Evolutionary conservation across 2,113 vertebrate species (phyloP).

Genomic region (Channa maculata): DNA sequence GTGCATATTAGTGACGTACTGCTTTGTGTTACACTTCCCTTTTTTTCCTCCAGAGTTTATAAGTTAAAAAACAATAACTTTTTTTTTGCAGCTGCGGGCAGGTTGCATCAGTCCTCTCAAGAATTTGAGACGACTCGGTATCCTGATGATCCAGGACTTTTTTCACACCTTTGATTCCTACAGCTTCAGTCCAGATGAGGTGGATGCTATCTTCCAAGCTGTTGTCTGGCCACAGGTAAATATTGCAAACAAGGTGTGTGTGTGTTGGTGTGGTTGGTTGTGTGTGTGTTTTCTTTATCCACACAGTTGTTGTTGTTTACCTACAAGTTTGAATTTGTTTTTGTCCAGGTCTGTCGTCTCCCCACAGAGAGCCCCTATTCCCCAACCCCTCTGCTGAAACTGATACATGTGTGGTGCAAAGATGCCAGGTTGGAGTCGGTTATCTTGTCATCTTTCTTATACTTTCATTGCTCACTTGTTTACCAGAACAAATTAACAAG

Average conservation of each 20-base stretch:
- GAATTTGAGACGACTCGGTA: constrained; percentile 91
- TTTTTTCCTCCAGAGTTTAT: too few species aligned
- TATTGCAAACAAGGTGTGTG: background rate
- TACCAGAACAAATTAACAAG: too few species aligned
- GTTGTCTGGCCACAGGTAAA: constrained; percentile 94
- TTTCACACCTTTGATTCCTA: constrained; percentile 91
- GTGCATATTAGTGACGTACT: too few species aligned
- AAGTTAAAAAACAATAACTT: too few species aligned
- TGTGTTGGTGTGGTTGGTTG: background rate
- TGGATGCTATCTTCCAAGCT: constrained; percentile 91
- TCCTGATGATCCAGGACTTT: constrained; percentile 90
- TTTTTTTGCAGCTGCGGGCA: constrained; percentile 84
- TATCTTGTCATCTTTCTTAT: background rate
- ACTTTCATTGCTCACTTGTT: background rate
- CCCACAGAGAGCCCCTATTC: constrained; percentile 92
- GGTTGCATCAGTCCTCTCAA: constrained; percentile 92
- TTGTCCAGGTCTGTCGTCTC: constrained; percentile 87
- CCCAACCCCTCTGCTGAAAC: constrained; percentile 92
- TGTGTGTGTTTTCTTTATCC: background rate
- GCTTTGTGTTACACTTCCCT: too few species aligned
- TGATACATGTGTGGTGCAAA: constrained; percentile 94
- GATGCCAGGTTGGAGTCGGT: constrained; percentile 85
- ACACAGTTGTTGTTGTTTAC: background rate
- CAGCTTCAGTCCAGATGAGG: constrained; percentile 88
- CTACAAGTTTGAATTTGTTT: background rate